These are phyloP conservation scores for Apis dorsata DNA, from an alignment of 1,140 invertebrate genomes.

Conservation along the genomic window DNA sequence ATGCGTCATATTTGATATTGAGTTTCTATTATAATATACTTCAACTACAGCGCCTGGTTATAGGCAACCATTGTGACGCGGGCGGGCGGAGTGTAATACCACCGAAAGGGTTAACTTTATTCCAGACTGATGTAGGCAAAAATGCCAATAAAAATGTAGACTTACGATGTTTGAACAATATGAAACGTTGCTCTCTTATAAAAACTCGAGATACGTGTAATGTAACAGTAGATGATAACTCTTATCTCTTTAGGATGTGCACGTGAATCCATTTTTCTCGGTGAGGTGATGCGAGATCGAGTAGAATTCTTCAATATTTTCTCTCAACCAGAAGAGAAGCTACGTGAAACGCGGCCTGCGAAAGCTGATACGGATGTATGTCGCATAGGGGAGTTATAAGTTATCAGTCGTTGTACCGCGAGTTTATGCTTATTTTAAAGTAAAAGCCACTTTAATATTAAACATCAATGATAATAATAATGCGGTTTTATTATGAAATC, in stretches of 20 bases:
- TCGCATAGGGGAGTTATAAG: conserved; percentile 15
- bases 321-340: conserved; percentile 24
- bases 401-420: conserved; percentile 53
- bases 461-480: conserved; percentile 42
- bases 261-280: conserved; percentile 48
- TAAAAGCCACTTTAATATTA: conserved; percentile 50
- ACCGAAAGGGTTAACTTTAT: neutral
- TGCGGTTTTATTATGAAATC: conserved; percentile 35
- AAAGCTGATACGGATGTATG: conserved; percentile 45
- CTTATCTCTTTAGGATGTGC: conserved; percentile 51
- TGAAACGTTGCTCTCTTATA: neutral
- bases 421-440: conserved; percentile 53
- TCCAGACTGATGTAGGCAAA: neutral
- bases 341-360: conserved; percentile 33
- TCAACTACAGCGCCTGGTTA: conserved; percentile 43
- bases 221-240: conserved; percentile 47
- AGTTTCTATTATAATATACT: neutral
- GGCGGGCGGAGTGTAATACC: conserved; percentile 15
- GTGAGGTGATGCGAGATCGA: conserved; percentile 33
- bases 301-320: conserved; percentile 52
- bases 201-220: neutral
- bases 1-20: no score
- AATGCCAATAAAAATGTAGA: neutral
- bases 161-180: neutral
- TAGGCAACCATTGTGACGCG: conserved; percentile 54